These are phyloP conservation scores for Argyresthia goedartella DNA, from an alignment of 2,888 invertebrate genomes.

Conservation along the genomic window DNA sequence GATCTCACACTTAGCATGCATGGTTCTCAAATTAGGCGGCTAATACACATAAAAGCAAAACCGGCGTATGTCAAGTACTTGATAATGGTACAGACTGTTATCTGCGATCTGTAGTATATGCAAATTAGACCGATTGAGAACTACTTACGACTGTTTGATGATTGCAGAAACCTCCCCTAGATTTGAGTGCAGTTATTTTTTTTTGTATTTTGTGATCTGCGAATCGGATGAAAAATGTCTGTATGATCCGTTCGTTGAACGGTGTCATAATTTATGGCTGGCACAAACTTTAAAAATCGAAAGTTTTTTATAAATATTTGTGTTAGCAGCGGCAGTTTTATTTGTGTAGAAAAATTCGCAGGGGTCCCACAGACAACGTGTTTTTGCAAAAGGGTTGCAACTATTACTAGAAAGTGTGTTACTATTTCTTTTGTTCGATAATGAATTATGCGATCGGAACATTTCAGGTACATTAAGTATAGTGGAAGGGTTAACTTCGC, in stretches of 20 bases:
- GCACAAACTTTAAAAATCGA: constrained; percentile 48
- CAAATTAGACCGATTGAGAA: constrained; percentile 16
- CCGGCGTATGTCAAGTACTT: constrained; percentile 43
- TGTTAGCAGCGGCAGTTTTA: constrained; percentile 65
- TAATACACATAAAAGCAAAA: constrained; percentile 38
- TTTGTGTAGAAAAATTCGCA: constrained; percentile 64
- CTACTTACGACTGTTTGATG: not conserved
- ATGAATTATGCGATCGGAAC: constrained; percentile 69
- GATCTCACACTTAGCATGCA: not conserved
- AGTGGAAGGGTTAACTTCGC: constrained; percentile 53
- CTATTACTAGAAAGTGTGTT: constrained; percentile 60
- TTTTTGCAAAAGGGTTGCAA: constrained; percentile 60
- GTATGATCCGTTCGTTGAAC: not conserved
- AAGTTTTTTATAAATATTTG: constrained; percentile 61
- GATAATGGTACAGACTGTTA: constrained; percentile 41
- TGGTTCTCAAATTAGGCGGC: constrained; percentile 40
- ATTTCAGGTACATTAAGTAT: constrained; percentile 67
- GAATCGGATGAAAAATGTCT: not conserved
- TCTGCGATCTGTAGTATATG: constrained; percentile 26
- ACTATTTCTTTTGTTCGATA: constrained; percentile 60
- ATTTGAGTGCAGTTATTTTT: not conserved
- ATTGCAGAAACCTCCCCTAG: constrained; percentile 11
- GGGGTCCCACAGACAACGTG: constrained; percentile 55
- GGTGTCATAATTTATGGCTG: constrained; percentile 49
- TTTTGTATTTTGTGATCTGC: not conserved